Conservation (phyloP, 2,797 vertebrate genomes). For the Melanogrammus aeglefinus region DNA sequence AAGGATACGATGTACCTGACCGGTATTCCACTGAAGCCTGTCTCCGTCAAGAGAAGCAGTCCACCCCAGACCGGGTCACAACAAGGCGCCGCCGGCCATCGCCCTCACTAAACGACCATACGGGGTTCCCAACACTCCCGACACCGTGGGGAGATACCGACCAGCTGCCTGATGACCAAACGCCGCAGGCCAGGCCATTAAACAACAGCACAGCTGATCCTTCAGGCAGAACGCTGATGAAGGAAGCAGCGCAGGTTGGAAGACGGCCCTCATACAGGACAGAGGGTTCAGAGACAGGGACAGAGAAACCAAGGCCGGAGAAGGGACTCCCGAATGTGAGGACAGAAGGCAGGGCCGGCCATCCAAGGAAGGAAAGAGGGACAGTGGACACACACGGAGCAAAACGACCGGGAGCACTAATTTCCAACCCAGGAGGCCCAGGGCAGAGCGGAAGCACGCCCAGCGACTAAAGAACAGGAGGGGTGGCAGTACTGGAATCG, state of each 20-base stretch:
- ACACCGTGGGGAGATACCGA: slow-evolving; percentile 16
- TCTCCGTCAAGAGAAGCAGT: slow-evolving; percentile 65
- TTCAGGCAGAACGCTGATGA: slow-evolving; percentile 78
- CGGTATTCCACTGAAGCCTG: slow-evolving; percentile 73
- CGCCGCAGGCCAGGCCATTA: slow-evolving; percentile 71
- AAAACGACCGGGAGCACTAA: slow-evolving; percentile 6
- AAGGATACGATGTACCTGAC: slow-evolving; percentile 30
- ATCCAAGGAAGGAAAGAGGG: background rate
- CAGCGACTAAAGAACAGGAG: background rate
- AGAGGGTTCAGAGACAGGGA: background rate
- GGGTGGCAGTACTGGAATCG: background rate
- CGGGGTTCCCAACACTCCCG: slow-evolving; percentile 20
- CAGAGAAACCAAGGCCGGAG: background rate
- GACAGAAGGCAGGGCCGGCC: background rate
- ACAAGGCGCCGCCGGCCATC: slow-evolving; percentile 18
- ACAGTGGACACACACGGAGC: background rate
- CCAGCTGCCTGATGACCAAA: slow-evolving; percentile 29
- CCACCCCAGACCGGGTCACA: slow-evolving; percentile 29
- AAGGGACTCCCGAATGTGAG: background rate
- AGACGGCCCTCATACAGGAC: slow-evolving; percentile 15
- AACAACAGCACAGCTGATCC: slow-evolving; percentile 68
- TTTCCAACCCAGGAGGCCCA: background rate
- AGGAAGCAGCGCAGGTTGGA: slow-evolving; percentile 60
- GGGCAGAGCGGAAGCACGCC: background rate
- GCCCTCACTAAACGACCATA: slow-evolving; percentile 7